These are phyloP conservation scores for Saguinus imperator DNA, from an alignment of 2,113 vertebrate species.

Conservation along the genomic window DNA sequence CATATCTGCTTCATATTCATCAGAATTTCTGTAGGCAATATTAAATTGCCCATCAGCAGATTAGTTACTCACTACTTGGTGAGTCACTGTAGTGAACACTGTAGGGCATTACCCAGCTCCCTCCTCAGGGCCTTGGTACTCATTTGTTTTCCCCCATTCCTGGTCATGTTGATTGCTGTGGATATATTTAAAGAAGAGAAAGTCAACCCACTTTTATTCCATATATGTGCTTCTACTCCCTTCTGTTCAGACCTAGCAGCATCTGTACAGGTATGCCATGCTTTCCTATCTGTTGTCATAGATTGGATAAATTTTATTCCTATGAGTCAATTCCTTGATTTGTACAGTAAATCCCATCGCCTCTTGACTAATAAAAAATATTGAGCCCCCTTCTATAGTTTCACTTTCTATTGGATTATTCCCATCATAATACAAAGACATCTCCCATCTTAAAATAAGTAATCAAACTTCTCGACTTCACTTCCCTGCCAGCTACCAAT, in stretches of 20 bases:
- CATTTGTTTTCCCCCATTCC: not conserved
- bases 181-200: not conserved
- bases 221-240: not conserved
- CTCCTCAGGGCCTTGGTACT: not conserved
- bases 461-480: not conserved
- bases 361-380: not conserved
- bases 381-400: not conserved
- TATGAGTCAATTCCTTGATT: not conserved
- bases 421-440: not conserved
- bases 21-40: not conserved
- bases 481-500: not conserved
- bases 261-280: not conserved
- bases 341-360: not conserved
- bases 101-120: not conserved
- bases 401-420: not conserved
- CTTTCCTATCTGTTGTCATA: not conserved
- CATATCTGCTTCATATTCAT: not conserved
- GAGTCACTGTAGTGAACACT: not conserved
- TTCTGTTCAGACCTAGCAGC: not conserved
- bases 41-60: not conserved
- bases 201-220: not conserved
- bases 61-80: not conserved
- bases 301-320: not conserved
- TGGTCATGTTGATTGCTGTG: not conserved
- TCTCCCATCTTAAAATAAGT: not conserved